Percentiles rank a stretch among this genome's conserved stretches.
These are phyloP conservation scores for Muntiacus muntjak DNA, from an alignment of 2,113 vertebrate species.

Conservation along the genomic window DNA sequence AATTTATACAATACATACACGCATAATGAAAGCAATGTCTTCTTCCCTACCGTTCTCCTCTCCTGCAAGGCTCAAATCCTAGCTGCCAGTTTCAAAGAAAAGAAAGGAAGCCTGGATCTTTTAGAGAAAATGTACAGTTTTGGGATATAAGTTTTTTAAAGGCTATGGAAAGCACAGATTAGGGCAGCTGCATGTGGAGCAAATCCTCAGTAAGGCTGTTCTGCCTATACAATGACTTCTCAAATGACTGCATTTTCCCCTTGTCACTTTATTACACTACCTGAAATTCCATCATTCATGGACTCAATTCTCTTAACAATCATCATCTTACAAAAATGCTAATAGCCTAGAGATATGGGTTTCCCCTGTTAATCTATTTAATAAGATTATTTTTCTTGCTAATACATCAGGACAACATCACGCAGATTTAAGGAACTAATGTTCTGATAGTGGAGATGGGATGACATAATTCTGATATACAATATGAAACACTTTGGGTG, in stretches of 20 bases:
- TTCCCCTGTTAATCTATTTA: not conserved
- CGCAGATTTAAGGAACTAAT: not conserved
- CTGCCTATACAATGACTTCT: not conserved
- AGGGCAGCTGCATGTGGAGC: not conserved
- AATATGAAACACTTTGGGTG: not conserved
- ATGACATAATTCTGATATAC: not conserved
- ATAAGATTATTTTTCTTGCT: not conserved
- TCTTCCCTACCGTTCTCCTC: not conserved
- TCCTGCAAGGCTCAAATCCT: not conserved
- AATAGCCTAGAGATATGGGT: not conserved
- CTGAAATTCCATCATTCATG: not conserved
- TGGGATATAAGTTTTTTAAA: not conserved
- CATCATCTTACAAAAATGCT: conserved; percentile 2
- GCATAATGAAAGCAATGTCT: not conserved
- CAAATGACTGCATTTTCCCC: not conserved
- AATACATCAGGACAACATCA: not conserved
- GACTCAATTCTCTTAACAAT: not conserved
- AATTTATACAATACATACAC: not conserved
- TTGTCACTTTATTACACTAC: not conserved
- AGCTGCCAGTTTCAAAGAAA: not conserved
- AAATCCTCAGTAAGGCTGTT: not conserved
- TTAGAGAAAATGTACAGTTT: not conserved
- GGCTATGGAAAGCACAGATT: not conserved
- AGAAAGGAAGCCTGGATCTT: not conserved
- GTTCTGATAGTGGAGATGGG: not conserved